Conservation (phyloP, 2,797 vertebrate genomes). For the Lindbergichthys nudifrons region DNA sequence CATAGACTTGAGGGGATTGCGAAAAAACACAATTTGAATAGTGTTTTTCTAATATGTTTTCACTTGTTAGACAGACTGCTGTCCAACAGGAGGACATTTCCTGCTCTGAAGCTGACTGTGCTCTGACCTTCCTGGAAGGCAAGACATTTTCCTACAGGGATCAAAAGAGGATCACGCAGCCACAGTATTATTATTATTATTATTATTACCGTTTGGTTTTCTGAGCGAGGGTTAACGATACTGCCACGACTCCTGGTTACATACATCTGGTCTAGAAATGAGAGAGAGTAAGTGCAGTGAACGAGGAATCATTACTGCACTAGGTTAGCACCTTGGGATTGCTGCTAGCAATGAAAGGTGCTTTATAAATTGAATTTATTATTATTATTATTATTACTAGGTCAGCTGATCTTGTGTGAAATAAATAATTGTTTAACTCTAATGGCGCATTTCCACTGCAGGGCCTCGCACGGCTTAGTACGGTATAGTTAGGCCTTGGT, state of each 20-base stretch:
- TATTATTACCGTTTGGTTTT: slow-evolving; percentile 38
- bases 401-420: neutral
- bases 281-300: slow-evolving; percentile 13
- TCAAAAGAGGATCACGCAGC: slow-evolving; percentile 62
- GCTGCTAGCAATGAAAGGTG: no score
- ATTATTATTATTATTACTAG: no score
- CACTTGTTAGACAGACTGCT: slow-evolving; percentile 3
- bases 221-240: slow-evolving; percentile 15
- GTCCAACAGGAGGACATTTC: slow-evolving; percentile 2
- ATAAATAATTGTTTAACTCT: slow-evolving; percentile 12
- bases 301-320: neutral
- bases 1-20: neutral
- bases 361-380: no score
- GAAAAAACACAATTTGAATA: neutral
- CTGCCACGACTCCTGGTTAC: slow-evolving; percentile 20
- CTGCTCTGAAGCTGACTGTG: slow-evolving; percentile 16
- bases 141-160: slow-evolving; percentile 38
- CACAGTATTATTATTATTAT: slow-evolving; percentile 34
- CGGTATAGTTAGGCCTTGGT: no score
- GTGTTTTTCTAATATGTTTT: neutral
- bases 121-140: slow-evolving; percentile 45
- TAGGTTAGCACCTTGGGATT: no score
- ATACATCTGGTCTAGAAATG: slow-evolving; percentile 46
- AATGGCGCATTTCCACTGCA: neutral
- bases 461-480: no score